Evolutionary conservation across 2,113 vertebrate genomes (phyloP).

Genomic region (Leiothrix lutea): DNA sequence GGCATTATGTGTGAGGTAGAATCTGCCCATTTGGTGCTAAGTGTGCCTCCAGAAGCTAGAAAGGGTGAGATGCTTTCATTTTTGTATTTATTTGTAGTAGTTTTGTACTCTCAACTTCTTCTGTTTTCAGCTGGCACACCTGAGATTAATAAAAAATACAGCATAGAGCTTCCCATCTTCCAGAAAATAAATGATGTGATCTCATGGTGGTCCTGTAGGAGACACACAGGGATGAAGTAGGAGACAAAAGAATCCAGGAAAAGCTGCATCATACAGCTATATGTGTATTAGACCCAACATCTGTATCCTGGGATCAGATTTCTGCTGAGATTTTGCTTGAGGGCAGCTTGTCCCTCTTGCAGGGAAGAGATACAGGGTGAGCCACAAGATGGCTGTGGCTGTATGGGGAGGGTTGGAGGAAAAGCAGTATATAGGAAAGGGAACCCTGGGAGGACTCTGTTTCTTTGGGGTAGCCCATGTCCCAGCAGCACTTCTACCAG

Average conservation of each 20-base stretch:
- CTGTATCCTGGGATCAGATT: neutral
- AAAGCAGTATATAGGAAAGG: rapidly evolving
- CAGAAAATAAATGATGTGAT: neutral
- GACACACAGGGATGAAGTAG: neutral
- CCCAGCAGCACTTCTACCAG: neutral
- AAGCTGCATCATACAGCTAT: neutral
- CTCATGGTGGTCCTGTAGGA: neutral
- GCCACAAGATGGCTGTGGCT: neutral
- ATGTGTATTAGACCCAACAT: neutral
- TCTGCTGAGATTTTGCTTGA: neutral
- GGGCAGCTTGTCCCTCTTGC: neutral
- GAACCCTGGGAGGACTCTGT: rapidly evolving
- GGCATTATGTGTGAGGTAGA: neutral
- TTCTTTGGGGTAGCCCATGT: neutral
- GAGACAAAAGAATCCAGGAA: neutral
- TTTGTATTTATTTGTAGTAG: neutral
- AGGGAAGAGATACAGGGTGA: neutral
- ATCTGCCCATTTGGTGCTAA: neutral
- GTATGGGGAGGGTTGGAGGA: neutral
- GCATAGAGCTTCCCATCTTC: neutral
- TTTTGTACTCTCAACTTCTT: neutral
- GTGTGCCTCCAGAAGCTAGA: neutral
- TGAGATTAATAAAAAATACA: neutral
- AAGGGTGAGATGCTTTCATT: neutral
- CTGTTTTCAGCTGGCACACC: neutral